Percentiles rank a stretch among this genome's conserved stretches.
These are phyloP conservation scores for Chymomyza caudatula DNA, from an alignment of 2,888 invertebrate species.

Conservation along the genomic window DNA sequence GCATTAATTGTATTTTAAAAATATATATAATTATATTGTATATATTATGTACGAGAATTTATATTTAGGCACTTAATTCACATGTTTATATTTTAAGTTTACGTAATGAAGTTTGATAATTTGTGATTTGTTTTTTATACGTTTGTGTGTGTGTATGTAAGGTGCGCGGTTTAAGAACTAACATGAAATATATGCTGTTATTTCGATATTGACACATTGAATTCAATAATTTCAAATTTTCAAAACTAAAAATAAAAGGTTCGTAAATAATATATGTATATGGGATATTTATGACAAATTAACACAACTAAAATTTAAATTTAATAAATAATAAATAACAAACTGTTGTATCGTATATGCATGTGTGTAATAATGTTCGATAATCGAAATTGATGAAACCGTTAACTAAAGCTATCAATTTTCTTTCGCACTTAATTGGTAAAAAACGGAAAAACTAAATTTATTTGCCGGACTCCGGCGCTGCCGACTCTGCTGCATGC, in stretches of 20 bases:
- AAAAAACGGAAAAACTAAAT: conserved; percentile 8
- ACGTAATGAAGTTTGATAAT: conserved; percentile 58
- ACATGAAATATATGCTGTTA: conserved; percentile 40
- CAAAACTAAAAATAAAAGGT: conserved; percentile 16
- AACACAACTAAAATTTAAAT: conserved; percentile 58
- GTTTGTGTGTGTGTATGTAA: conserved; percentile 26
- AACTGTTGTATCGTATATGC: conserved; percentile 43
- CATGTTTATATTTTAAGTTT: conserved; percentile 64
- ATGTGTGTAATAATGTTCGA: conserved; percentile 20
- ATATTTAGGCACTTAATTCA: conserved; percentile 67
- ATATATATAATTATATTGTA: conserved; percentile 41
- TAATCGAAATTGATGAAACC: conserved; percentile 55
- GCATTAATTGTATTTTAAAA: conserved; percentile 50
- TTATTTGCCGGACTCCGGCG: conserved; percentile 53
- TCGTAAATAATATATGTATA: conserved; percentile 6
- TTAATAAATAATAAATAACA: conserved; percentile 72
- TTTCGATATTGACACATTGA: conserved; percentile 72
- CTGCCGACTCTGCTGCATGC: conserved; percentile 62
- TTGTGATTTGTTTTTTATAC: conserved; percentile 18
- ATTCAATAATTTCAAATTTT: conserved; percentile 60
- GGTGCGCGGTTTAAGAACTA: conserved; percentile 50
- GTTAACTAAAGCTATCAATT: conserved; percentile 59
- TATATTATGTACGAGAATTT: conserved; percentile 38
- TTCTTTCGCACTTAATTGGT: conserved; percentile 13
- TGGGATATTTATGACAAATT: conserved; percentile 56